Conservation (phyloP, 2,888 invertebrate genomes). For the Leptinotarsa rubiginosa region DNA sequence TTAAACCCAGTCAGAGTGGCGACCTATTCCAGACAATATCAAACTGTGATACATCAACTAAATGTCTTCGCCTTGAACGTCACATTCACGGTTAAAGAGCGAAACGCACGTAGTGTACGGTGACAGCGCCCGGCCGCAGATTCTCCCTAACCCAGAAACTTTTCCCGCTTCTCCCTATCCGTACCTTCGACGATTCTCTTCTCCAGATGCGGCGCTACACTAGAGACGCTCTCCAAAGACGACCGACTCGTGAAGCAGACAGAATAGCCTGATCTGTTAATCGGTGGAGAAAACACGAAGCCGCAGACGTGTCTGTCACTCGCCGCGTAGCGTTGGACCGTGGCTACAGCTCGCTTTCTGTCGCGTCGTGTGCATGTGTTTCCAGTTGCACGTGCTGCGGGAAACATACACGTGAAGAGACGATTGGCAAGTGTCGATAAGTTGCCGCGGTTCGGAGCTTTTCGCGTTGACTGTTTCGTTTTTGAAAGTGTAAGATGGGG, state of each 20-base stretch:
- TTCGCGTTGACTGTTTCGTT: neutral
- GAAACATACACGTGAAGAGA: neutral
- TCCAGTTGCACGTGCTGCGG: constrained; percentile 11
- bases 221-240: constrained; percentile 35
- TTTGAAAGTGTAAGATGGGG: neutral
- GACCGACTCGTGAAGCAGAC: constrained; percentile 35
- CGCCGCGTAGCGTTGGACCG: constrained; percentile 30
- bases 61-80: no score
- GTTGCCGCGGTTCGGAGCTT: neutral
- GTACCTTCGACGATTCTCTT: constrained; percentile 14
- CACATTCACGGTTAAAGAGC: no score
- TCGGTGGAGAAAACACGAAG: constrained; percentile 37
- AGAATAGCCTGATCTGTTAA: constrained; percentile 42
- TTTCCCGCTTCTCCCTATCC: constrained; percentile 15
- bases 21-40: no score
- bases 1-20: no score
- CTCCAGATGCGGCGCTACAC: constrained; percentile 29
- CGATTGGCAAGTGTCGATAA: constrained; percentile 23
- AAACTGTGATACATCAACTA: no score
- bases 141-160: neutral
- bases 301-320: constrained; percentile 35
- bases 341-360: constrained; percentile 5
- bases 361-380: constrained; percentile 12
- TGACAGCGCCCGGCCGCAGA: neutral
- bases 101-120: no score